Base-by-base conservation (phyloP, 2,797 vertebrate genomes). In the Rhinoraja longicauda region DNA sequence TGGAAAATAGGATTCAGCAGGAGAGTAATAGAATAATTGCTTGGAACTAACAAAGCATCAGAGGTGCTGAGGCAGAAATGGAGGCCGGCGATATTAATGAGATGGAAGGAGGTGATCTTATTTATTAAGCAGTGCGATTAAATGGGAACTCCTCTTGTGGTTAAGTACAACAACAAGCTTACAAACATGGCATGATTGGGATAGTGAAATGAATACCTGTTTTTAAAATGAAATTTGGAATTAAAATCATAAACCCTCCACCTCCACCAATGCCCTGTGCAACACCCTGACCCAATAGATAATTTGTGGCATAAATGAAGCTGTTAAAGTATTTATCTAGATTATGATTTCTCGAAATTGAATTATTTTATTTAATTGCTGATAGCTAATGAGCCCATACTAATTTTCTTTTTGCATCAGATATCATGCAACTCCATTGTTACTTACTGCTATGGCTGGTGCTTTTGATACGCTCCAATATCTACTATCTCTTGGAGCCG, bases 371-470 rank as follows among this genome's bases (percentile, higher is more conserved):
- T 73, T 39, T 91, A 73, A n/a, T 45, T 45, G 13, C 13, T 72
- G 32, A 3, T 72, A 72, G 32, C 70, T 36, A 67, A 19, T 70
- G 32, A 93, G 76, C 2, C 45, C 67, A 72, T 72, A 72, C 53
- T 62, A 70, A 53, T 90, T 93, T 88, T 24, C 24, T 75, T 8
- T 93, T 67, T 88, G 19, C 24, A 29, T 91, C 88, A 97, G 97
- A 81, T 95, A 95, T 93, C 94, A 93, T 36, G 95, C 95, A 81
- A 96, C 96, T 0, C 96, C 96, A 0, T 93, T 97, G 70, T 93
- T 97, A 72, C 95, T 97, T 26, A 94, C 97, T 26, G 96, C 96
- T 17, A 95, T 94, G 24, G 96, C 96, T 2, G 97, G 97, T 93
- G 96, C 97, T 29, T 62, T 96, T 93, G 96, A 96, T 76, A 94